A percentile compares a stretch with the other conserved stretches of the same genome.
phyloP scores from a whole-genome alignment of 1,140 invertebrate genomes.

The Macrosteles quadrilineatus region DNA sequence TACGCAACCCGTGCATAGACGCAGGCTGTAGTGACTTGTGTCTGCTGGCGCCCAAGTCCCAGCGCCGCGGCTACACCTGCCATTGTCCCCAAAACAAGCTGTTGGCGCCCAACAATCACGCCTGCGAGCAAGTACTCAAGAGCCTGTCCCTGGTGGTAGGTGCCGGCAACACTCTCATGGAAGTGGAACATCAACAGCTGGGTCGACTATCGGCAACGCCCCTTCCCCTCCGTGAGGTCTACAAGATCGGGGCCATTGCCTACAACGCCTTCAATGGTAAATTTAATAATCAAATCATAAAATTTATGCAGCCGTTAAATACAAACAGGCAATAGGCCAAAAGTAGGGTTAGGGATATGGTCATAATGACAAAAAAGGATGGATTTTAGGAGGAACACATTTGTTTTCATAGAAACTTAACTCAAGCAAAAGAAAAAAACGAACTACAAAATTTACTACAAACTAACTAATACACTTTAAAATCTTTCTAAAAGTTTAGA shows the following conservation, averaged over 20 bases:
- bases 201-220: constrained; percentile 47
- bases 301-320: too few species aligned
- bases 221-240: constrained; percentile 35
- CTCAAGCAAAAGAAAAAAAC: too few species aligned
- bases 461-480: too few species aligned
- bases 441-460: too few species aligned
- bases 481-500: too few species aligned
- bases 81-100: constrained; percentile 74
- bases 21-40: constrained; percentile 78
- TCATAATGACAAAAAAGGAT: too few species aligned
- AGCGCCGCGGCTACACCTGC: constrained; percentile 59
- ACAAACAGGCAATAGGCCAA: too few species aligned
- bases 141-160: constrained; percentile 43
- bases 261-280: constrained; percentile 49
- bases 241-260: constrained; percentile 39
- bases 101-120: constrained; percentile 54
- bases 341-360: too few species aligned
- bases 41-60: constrained; percentile 61
- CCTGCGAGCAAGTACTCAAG: constrained; percentile 48
- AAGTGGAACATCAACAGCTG: constrained; percentile 49
- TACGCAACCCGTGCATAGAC: constrained; percentile 67
- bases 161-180: constrained; percentile 43
- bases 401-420: too few species aligned
- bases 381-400: too few species aligned
- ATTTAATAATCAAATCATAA: too few species aligned